Evolutionary conservation across 2,113 vertebrate species (phyloP).

Genomic region (Zosterops japonicus): DNA sequence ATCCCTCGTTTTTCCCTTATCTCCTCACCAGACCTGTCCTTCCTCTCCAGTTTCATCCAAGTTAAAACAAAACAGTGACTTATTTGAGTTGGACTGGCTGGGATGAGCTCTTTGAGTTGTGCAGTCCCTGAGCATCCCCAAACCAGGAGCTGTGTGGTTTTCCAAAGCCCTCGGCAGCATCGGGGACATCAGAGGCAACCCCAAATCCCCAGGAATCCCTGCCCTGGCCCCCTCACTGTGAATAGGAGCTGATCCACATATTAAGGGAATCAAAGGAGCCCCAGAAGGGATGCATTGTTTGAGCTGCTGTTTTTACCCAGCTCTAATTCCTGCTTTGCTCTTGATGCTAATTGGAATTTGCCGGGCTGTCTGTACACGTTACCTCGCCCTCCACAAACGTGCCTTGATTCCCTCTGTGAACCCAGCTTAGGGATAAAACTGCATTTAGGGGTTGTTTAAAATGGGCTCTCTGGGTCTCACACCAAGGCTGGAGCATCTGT

Average conservation of each 20-base stretch:
- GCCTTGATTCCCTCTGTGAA: background rate
- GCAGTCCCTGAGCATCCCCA: background rate
- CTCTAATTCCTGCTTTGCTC: conserved; percentile 9
- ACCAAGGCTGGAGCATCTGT: background rate
- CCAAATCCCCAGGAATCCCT: background rate
- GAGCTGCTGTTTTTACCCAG: background rate
- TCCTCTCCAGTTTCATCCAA: background rate
- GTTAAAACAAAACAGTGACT: background rate
- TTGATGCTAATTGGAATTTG: background rate
- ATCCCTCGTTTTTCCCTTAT: background rate
- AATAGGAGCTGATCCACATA: background rate
- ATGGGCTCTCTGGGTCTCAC: accelerated
- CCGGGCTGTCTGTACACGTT: background rate
- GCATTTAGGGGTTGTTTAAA: background rate
- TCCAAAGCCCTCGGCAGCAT: background rate
- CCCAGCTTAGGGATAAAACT: background rate
- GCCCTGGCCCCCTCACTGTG: background rate
- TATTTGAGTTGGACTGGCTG: background rate
- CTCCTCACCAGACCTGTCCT: background rate
- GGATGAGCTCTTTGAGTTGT: background rate
- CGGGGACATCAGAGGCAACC: background rate
- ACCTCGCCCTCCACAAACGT: background rate
- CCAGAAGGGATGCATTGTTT: background rate
- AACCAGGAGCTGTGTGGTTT: background rate
- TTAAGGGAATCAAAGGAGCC: background rate